Evolutionary conservation across 2,888 invertebrate genomes (phyloP), one percentile per base, ranked within the genome.

Genomic region (Caenorhabditis sulstoni): DNA sequence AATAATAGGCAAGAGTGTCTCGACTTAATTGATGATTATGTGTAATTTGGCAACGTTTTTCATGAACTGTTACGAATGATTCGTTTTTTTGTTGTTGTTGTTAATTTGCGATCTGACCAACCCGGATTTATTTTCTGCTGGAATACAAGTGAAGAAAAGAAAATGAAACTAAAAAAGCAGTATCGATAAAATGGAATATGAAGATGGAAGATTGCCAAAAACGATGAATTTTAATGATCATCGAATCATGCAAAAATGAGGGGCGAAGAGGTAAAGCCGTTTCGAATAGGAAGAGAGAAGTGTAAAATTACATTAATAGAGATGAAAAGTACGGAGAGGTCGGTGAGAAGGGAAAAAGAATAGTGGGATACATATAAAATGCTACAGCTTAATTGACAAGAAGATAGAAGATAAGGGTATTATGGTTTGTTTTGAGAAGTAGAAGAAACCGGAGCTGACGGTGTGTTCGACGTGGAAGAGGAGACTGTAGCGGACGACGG

Each of bases 401-500:
- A 41, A 41, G 4, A 41, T 41, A 14, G 41, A 11, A 41, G 47
- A 39, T 16, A 44, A 29, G 8, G 20, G 16, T 3, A 41, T 41
- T 41, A 41, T 47, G 47, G 47, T 47, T 47, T 47, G 47, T 47
- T 47, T 16, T 47, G 47, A 18, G 47, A 47, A 8, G 47, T 29
- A 7, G 29, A 29, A 29, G 44, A 12, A 44, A 11, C 5, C 9
- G 44, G 44, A n/a, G 44, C 44, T 44, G 44, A 11, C 9, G 44
- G 44, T 44, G 44, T 3, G 3, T 12, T 16, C 9, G 44, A 16
- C 12, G 12, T 3, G 11, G 18, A 16, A 18, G 12, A 37, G 18
- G 47, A 35, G n/a, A n/a, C n/a, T 11, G 37, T 37, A 8, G 5
- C 37, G 11, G 41, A 41, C 11, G 41, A 14, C 7, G 41, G 3